Conservation (phyloP, 30 jellyfish, hydroid and myxozoan genomes). For the Rhopilema esculentum region DNA sequence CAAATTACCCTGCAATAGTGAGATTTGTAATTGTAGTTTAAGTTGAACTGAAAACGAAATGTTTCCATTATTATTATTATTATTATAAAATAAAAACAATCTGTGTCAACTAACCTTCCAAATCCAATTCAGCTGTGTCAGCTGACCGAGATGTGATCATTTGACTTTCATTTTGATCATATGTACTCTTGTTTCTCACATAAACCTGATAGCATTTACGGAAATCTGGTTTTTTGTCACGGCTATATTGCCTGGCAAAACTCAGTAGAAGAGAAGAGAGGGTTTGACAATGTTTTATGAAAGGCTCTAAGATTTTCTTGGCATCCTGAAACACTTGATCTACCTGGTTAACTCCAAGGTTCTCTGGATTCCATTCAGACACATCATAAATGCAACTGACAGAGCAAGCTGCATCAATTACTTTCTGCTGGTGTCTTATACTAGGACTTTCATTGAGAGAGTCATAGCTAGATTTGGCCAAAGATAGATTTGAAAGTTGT, state of each 20-base stretch:
- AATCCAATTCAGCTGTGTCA: slow-evolving; percentile 24
- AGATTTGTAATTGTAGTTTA: too few relatives aligned
- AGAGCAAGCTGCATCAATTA: slow-evolving; percentile 9
- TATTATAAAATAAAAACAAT: background rate
- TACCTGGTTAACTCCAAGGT: slow-evolving; percentile 50
- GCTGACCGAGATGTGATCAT: background rate
- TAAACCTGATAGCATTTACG: slow-evolving; percentile 57
- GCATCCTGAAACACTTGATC: slow-evolving; percentile 73
- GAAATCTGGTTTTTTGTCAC: slow-evolving; percentile 66
- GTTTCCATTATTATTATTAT: too few relatives aligned
- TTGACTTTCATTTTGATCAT: background rate
- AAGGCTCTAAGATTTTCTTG: slow-evolving; percentile 47
- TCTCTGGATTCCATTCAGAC: slow-evolving; percentile 71
- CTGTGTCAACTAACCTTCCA: slow-evolving; percentile 18
- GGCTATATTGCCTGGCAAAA: slow-evolving; percentile 62
- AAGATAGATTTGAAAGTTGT: background rate
- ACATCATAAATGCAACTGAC: slow-evolving; percentile 70
- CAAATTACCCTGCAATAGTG: too few relatives aligned
- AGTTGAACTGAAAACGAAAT: too few relatives aligned
- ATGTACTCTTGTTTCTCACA: slow-evolving; percentile 23
- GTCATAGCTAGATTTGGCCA: slow-evolving; percentile 47
- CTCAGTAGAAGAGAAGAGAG: slow-evolving; percentile 57
- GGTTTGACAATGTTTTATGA: slow-evolving; percentile 55
- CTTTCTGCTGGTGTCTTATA: slow-evolving; percentile 6
- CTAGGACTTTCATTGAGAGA: slow-evolving; percentile 68